Base-by-base conservation (phyloP, 1,140 invertebrate species). In the Psilanteris sp. region DNA sequence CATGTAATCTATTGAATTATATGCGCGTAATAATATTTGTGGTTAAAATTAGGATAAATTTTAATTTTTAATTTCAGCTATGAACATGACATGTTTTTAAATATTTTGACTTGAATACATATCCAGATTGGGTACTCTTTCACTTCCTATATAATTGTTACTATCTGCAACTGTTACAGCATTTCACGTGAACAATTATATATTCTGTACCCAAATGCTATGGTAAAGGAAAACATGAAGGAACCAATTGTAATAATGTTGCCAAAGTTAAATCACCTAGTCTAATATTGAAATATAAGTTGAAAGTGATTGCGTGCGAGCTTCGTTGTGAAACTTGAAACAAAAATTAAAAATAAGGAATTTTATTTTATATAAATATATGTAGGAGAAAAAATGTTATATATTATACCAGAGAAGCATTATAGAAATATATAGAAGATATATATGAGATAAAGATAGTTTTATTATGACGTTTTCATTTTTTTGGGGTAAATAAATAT, bases 331-430 rank as follows among this genome's bases (percentile, higher is more conserved):
- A 48, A 72, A 72, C 32, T 72, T 62, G 57, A 48, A 26, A 62
- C 57, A 62, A 41, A 72, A 44, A 62, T 39, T 48, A 62, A 55
- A 20, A 72, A 71, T 72, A 62, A 72, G 41, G 41, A 72, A 62
- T 62, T 62, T 72, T 72, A 72, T 72, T 62, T 72, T 70, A 72
- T 72, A 72, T 71, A 71, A 55, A 61, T 43, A 71, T 26, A 48
- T 29, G 46, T 71, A 71, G 54, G 10, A 54, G 4, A 22, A 62
- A 62, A 55, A 41, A 62, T 71, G 48, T 71, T 70, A 70, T 67
- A 37, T 70, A 70, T 61, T 59, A 29, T 71, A 57, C 32, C 16
- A 16, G 26, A 39, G 36, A 59, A 32, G 34, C 52, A 52, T 59
- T 71, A 50, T 57, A 70, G 36, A 57, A 4, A 41, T 54, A 43